Evolutionary conservation across 2,797 vertebrate species (phyloP).

Genomic region (Gephyroberyx darwinii): DNA sequence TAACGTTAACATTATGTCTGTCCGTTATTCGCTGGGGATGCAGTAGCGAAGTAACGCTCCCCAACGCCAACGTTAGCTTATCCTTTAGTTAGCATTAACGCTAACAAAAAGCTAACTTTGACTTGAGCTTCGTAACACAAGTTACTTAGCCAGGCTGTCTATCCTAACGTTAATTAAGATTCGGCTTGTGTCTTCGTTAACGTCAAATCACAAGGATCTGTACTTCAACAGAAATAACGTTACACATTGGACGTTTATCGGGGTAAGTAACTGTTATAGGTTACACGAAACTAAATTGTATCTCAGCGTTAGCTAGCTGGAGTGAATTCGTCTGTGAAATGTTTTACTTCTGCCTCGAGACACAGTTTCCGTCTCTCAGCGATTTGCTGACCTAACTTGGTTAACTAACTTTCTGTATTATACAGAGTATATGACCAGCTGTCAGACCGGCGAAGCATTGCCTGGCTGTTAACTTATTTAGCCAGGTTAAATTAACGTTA

Average conservation of each 20-base stretch:
- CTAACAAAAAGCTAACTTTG: not conserved
- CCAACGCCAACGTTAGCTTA: not conserved
- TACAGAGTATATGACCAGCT: too few relatives aligned
- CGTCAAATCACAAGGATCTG: constrained; percentile 9
- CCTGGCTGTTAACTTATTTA: too few relatives aligned
- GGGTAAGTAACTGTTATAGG: constrained; percentile 44
- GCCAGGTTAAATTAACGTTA: too few relatives aligned
- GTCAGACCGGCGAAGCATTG: too few relatives aligned
- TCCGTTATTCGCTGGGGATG: not conserved
- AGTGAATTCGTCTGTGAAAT: not conserved
- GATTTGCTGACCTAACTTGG: too few relatives aligned
- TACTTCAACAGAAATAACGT: not conserved
- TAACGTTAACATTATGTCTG: not conserved
- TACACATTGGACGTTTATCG: constrained; percentile 27
- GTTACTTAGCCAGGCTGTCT: not conserved
- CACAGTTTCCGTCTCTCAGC: too few relatives aligned
- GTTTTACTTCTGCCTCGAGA: too few relatives aligned
- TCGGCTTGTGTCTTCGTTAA: not conserved
- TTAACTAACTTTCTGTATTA: too few relatives aligned
- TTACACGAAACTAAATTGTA: not conserved
- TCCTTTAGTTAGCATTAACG: constrained; percentile 5
- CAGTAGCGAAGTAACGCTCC: not conserved
- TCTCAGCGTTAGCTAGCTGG: not conserved
- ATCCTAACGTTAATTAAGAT: not conserved
- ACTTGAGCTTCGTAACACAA: not conserved